Conservation (phyloP, 2,888 invertebrate species). For the Nysson spinosus region DNA sequence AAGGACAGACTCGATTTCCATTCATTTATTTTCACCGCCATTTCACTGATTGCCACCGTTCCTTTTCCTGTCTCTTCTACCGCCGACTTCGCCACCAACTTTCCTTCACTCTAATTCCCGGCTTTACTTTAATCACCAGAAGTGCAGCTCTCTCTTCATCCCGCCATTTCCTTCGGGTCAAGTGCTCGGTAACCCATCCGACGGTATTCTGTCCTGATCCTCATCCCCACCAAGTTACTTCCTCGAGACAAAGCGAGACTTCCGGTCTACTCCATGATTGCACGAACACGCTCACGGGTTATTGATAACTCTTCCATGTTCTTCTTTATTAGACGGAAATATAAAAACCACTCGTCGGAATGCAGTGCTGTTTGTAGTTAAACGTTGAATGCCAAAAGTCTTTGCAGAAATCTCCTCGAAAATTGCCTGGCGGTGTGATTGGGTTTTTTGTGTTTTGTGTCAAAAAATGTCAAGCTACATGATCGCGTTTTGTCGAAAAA, state of each 20-base stretch:
- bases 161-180: constrained; percentile 60
- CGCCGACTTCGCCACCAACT: constrained; percentile 25
- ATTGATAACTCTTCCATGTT: constrained; percentile 15
- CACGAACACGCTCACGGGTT: constrained; percentile 3
- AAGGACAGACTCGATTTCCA: constrained; percentile 74
- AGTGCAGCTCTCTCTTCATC: constrained; percentile 62
- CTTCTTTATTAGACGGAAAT: constrained; percentile 17
- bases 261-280: constrained; percentile 2
- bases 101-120: constrained; percentile 69
- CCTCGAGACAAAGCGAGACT: constrained; percentile 30
- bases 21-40: constrained; percentile 76
- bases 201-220: constrained; percentile 34
- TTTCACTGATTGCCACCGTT: constrained; percentile 73
- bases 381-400: too few relatives aligned
- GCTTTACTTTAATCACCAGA: constrained; percentile 73
- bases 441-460: too few relatives aligned
- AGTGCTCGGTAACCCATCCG: constrained; percentile 63
- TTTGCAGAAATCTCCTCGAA: too few relatives aligned
- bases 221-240: constrained; percentile 32
- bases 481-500: too few relatives aligned
- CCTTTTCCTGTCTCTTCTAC: constrained; percentile 25
- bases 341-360: too few relatives aligned
- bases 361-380: too few relatives aligned
- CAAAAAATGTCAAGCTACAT: too few relatives aligned
- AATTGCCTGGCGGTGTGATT: too few relatives aligned